Percentiles rank a stretch among this genome's conserved stretches.
These are phyloP conservation scores for Peromyscus aztecus DNA, from an alignment of 2,797 vertebrate genomes.

Conservation along the genomic window DNA sequence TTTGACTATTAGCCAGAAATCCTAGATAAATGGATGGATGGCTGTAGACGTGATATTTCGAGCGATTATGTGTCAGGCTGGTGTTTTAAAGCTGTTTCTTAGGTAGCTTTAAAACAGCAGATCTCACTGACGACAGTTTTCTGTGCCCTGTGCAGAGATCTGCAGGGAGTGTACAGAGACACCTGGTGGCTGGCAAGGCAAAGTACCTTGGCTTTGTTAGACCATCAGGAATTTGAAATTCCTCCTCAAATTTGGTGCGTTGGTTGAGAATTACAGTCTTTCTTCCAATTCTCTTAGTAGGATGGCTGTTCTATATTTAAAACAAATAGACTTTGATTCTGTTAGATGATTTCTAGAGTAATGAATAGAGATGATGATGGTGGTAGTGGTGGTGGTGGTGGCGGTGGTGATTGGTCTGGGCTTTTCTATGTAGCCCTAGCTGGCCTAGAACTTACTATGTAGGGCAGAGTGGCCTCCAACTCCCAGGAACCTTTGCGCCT, in stretches of 20 bases:
- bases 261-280: slow-evolving; percentile 53
- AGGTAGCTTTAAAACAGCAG: slow-evolving; percentile 29
- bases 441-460: background rate
- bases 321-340: background rate
- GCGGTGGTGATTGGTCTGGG: background rate
- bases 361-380: background rate
- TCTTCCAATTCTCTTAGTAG: slow-evolving; percentile 17
- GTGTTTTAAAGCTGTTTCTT: background rate
- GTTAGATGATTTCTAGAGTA: slow-evolving; percentile 17
- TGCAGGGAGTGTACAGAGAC: slow-evolving; percentile 72
- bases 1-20: slow-evolving; percentile 17
- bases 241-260: slow-evolving; percentile 25
- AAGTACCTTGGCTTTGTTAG: slow-evolving; percentile 63
- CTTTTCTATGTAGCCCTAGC: background rate
- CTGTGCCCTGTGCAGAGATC: background rate
- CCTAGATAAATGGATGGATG: background rate
- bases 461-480: background rate
- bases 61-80: background rate
- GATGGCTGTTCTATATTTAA: background rate
- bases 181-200: slow-evolving; percentile 69
- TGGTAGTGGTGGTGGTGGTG: background rate
- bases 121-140: background rate
- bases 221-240: slow-evolving; percentile 23
- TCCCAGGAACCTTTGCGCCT: background rate
- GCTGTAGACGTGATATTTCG: background rate